Conservation (phyloP, 2,113 vertebrate species). For the Cochlearius cochlearius region DNA sequence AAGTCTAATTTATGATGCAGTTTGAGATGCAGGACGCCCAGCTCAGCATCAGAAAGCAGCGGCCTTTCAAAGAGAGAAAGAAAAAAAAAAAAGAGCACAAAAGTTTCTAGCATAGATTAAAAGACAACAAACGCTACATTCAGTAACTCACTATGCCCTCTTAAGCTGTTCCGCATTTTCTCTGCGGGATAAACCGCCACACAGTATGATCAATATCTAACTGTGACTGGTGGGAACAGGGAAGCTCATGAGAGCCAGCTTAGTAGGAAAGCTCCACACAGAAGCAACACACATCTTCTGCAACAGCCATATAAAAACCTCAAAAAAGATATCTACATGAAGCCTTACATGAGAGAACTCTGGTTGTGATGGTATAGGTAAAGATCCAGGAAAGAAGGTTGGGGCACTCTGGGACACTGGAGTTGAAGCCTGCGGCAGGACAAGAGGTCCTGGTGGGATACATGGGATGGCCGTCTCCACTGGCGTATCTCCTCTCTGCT, state of each 20-base stretch:
- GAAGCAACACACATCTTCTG: background rate
- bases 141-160: background rate
- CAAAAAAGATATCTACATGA: background rate
- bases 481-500: slow-evolving; percentile 38
- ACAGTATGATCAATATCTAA: background rate
- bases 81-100: background rate
- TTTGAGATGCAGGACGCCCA: background rate
- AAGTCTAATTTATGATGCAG: background rate
- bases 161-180: background rate
- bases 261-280: background rate
- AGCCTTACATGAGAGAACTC: slow-evolving; percentile 91
- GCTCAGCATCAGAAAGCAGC: background rate
- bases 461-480: slow-evolving; percentile 55
- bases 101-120: background rate
- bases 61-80: background rate
- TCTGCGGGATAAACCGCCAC: background rate
- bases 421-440: slow-evolving; percentile 77
- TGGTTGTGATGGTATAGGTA: slow-evolving; percentile 87
- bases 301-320: background rate
- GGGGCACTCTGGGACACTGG: slow-evolving; percentile 82
- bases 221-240: background rate
- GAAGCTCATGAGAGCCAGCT: background rate
- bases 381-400: slow-evolving; percentile 72
- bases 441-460: slow-evolving; percentile 13
- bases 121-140: background rate